Base-by-base conservation (phyloP, 1,140 invertebrate genomes). In the Periplaneta americana region DNA sequence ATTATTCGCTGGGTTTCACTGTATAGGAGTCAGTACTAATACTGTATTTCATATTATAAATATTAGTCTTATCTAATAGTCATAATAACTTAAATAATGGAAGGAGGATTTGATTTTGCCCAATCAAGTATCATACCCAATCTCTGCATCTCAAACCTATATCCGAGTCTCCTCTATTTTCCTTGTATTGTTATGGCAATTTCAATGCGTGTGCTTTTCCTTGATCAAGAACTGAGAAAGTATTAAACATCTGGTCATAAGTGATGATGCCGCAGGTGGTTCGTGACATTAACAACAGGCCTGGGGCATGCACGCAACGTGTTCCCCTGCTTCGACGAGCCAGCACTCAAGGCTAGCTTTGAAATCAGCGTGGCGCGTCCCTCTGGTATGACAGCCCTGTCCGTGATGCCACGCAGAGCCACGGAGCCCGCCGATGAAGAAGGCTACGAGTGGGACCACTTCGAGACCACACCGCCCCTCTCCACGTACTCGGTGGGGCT, bases 401-500 rank as follows among this genome's bases (percentile, higher is more conserved):
- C 86, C 18, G 89, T 90, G 83, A 89, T 89, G 88, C 88, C 88
- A 0, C 84, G 85, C 18, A 9, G 85, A 84, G 86, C 87, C 83
- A 84, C 78, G 31, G 36, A 78, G 17, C 39, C 81, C 18, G 74
- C 34, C 81, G 82, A 75, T 80, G 83, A 82, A 76, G n/a, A n/a
- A 57, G 86, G 86, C n/a, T 91, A 91, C 85, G 89, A 94, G 2
- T 90, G 92, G 85, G 93, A 95, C 85, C 88, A 91, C 81, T 98
- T 96, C 85, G 89, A 92, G 81, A 90, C 88, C 80, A 95, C 94
- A 0, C 93, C 95, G 1, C 90, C 92, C 37, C 97, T 98, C 93
- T 94, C 95, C 2, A 95, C 96, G 0, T 97, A 96, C 86, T 92
- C 96, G 0, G 86, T 98, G 28, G 96, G 95, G 0, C 90, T 98